Evolutionary conservation across 2,113 vertebrate species (phyloP), one percentile per base, ranked within the genome.

Genomic region (Pampusana beccarii): DNA sequence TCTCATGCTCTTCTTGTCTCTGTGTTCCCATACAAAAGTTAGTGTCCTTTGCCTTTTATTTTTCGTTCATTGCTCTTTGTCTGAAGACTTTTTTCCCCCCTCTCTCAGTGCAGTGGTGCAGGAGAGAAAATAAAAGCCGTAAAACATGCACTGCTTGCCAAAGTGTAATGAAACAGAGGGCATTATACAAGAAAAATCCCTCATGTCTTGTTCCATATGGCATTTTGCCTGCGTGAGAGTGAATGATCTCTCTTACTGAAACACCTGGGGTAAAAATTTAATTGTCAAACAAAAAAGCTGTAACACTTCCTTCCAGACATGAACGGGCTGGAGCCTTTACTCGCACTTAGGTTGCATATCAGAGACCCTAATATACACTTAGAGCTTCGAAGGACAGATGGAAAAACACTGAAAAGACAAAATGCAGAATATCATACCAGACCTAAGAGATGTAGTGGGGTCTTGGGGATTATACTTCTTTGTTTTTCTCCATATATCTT

Each of bases 91-190:
- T 82, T 83, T 71, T 7, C 28, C 83, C 18, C 11, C 19, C 5
- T 78, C 36, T 53, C 20, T 74, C 34, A 72, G 21, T 44, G 66
- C 19, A 53, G 17, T 53, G 11, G 20, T 44, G 8, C 17, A 67
- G 34, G 13, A 90, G 57, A 75, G 75, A 92, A 96, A 95, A 88
- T 56, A 93, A 94, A 92, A 94, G 17, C 18, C 57, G 61, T 91
- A 94, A 90, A 96, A 67, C 61, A 88, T 53, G 9, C 28, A 77
- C 88, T 86, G 21, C 60, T 90, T 93, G 67, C 64, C 64, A 80
- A 85, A 88, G 19, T 71, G 38, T 71, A 93, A 93, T 93, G 80
- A 90, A 94, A 90, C 57, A 82, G n/a, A 46, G 21, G 34, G 12
- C 24, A 78, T 92, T 91, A 53, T 58, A 60, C 51, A 60, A 51